Evolutionary conservation across 2,797 vertebrate species (phyloP).

Genomic region (Acanthurus leucopareius): DNA sequence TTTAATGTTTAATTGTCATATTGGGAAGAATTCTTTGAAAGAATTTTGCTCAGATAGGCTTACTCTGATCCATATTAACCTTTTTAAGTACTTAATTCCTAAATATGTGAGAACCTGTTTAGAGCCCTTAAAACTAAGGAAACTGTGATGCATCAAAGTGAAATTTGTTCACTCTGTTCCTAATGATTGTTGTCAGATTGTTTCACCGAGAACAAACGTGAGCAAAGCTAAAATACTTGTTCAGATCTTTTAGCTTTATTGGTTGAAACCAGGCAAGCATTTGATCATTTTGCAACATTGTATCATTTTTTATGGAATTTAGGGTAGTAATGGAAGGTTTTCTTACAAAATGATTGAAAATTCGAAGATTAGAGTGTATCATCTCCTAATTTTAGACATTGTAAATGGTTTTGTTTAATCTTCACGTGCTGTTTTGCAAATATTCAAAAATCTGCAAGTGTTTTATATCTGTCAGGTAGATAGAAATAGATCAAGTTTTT

Average conservation of each 20-base stretch:
- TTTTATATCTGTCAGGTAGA: background rate
- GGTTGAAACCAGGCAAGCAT: too few relatives aligned
- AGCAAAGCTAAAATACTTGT: background rate
- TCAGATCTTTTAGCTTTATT: too few relatives aligned
- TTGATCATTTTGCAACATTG: background rate
- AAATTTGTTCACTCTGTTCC: too few relatives aligned
- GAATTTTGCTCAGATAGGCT: background rate
- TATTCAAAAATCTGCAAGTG: background rate
- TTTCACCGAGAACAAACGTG: background rate
- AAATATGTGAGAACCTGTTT: too few relatives aligned
- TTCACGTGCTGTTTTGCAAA: background rate
- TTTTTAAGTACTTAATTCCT: background rate
- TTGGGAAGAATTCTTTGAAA: too few relatives aligned
- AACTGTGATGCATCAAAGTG: too few relatives aligned
- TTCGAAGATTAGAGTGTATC: background rate
- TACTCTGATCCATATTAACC: background rate
- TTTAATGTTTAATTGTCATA: background rate
- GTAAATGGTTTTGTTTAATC: background rate
- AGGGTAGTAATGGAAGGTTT: background rate
- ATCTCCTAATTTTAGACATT: background rate
- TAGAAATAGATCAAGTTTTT: background rate
- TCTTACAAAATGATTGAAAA: background rate
- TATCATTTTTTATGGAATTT: background rate
- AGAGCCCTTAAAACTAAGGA: too few relatives aligned
- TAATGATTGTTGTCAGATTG: too few relatives aligned